Conservation (phyloP, 1,140 invertebrate genomes). For the Dreissena rostriformis region DNA sequence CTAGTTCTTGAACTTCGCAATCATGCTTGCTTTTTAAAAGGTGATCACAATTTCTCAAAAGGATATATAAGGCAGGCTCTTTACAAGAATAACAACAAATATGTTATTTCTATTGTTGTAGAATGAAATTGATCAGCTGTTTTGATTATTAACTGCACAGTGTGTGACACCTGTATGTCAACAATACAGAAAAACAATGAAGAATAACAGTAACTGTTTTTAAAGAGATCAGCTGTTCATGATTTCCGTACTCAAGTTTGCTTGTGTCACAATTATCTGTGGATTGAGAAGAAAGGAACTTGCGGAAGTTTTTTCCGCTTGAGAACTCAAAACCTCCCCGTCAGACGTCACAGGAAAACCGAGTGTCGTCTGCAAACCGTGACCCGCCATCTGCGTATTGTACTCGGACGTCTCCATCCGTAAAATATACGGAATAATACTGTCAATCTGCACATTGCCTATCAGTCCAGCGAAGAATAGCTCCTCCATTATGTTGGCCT, state of each 20-base stretch:
- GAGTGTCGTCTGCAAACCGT: constrained; percentile 52
- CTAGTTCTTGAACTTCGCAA: no score
- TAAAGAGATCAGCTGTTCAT: constrained; percentile 37
- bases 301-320: constrained; percentile 22
- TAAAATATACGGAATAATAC: constrained; percentile 95
- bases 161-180: no score
- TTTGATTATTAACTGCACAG: no score
- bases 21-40: no score
- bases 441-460: constrained; percentile 95
- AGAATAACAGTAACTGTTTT: not conserved
- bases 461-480: constrained; percentile 95
- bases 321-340: constrained; percentile 32
- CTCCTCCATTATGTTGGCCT: constrained; percentile 92
- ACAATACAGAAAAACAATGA: not conserved
- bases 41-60: no score
- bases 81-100: no score
- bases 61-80: no score
- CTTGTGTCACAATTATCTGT: constrained; percentile 53
- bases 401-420: constrained; percentile 86
- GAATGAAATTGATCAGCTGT: no score
- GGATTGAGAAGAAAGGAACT: constrained; percentile 41
- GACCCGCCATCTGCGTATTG: constrained; percentile 77
- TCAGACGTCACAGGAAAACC: constrained; percentile 33
- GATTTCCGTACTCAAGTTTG: constrained; percentile 32
- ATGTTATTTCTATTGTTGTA: no score